Base-by-base conservation (phyloP, 2,113 vertebrate species). In the Amblyopsis rosae region DNA sequence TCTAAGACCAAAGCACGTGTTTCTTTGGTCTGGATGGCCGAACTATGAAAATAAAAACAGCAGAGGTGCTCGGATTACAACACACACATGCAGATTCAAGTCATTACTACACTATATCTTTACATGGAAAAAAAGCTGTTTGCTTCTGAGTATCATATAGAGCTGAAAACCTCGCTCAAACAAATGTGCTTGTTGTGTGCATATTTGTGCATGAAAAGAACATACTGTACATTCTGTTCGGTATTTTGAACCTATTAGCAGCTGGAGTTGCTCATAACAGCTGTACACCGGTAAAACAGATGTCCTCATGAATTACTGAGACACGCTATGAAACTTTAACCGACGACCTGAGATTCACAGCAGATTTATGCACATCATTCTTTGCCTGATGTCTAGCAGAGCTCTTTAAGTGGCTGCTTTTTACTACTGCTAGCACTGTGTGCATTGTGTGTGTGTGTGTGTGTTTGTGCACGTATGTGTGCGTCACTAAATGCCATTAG, bases 291-390 rank as follows among this genome's bases (percentile, higher is more conserved):
- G 69, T 66, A 89, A 90, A 92, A 88, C 90, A 90, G 89, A 91
- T 89, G 89, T 92, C 76, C 73, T 84, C 81, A 90, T 91, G 81
- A 89, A 91, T 92, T 86, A 90, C 79, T 89, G 72, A 89, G 72
- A 65, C 73, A 26, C 45, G 62, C 65, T 81, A 85, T 91, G 77
- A 92, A 91, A 89, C 71, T 87, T 88, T 79, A 80, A 89, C 81
- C 66, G 76, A 87, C 78, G 80, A 84, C 75, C 75, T 74, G 76
- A 74, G 84, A 89, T 82, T 84, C 69, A 70, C 70, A 87, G 78
- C 86, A 79, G 71, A 74, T 73, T 79, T 77, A 67, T 86, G 79
- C 86, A 87, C 74, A 74, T 89, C 86, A 88, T 84, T 89, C 76
- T 83, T 77, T 76, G 73, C 87, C 82, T 84, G 74, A 89, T 86